phyloP scores from a whole-genome alignment of 2,797 vertebrate genomes.

The Varecia variegata region DNA sequence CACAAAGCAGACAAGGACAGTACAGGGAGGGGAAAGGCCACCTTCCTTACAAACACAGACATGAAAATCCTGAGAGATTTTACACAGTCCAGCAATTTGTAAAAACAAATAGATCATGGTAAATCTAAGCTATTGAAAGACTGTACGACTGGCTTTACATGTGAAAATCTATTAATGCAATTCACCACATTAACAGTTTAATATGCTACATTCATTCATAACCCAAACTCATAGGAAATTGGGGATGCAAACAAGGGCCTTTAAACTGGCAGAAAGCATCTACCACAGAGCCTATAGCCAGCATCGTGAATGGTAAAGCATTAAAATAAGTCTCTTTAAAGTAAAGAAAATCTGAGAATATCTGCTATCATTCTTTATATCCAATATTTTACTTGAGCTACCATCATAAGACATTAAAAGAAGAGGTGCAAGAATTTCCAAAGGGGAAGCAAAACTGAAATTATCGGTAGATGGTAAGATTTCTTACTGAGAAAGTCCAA shows the following conservation, averaged over 20 bases:
- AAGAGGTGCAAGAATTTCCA: not conserved
- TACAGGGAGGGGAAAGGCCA: not conserved
- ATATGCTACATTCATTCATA: not conserved
- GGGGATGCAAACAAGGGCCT: not conserved
- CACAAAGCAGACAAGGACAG: not conserved
- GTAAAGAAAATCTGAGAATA: not conserved
- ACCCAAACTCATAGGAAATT: not conserved
- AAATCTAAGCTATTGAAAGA: not conserved
- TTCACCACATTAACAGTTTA: not conserved
- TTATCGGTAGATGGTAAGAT: not conserved
- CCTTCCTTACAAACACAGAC: not conserved
- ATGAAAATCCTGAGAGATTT: not conserved
- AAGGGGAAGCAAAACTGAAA: not conserved
- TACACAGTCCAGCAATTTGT: not conserved
- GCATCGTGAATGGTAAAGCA: not conserved
- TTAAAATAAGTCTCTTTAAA: not conserved
- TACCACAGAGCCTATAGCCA: not conserved
- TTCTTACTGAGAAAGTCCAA: not conserved
- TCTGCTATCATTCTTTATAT: not conserved
- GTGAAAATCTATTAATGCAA: not conserved
- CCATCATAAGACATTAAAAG: not conserved
- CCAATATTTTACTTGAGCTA: not conserved
- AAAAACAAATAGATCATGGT: not conserved
- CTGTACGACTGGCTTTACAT: not conserved
- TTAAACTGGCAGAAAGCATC: not conserved